Evolutionary conservation across 1,140 invertebrate species (phyloP), one percentile per base, ranked within the genome.

Genomic region (Eciton burchellii): DNA sequence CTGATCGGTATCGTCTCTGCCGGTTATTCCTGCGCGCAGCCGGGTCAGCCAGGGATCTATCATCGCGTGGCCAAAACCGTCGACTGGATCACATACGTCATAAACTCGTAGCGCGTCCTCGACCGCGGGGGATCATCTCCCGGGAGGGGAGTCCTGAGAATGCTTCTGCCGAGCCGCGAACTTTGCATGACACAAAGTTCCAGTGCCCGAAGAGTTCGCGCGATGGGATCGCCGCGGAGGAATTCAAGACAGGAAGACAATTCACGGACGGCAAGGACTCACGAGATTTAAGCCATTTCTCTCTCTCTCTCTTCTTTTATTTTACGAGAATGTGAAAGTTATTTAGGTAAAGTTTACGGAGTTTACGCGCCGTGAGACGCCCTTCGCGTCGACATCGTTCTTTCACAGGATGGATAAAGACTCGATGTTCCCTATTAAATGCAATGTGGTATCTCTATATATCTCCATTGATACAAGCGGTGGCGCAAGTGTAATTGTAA

Each of bases 11-110:
- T 99, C 16, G 98, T 99, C 1, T 98, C 97, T 11, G 98, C 98
- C 4, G 98, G 98, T 6, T 99, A 98, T 92, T 98, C 97, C 0
- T 99, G 98, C 90, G 98, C 98, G 0, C 97, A 98, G 90, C 95
- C 97, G 14, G 97, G 98, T 0, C 97, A 98, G 91, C 98, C 98
- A 0, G 98, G 98, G 41, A 99, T 99, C 83, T 99, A 99, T 93
- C 98, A 99, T 93, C 95, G 98, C 86, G 98, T 99, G 1, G 97
- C 98, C 0, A 97, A 98, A 92, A 98, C 98, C 0, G 98, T 98
- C 5, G 98, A 99, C 91, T 99, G 98, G 98, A 98, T 99, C 89
- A 94, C 93, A 16, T 94, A 94, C 84, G 92, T 94, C 0, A 94
- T 94, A 66, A 94, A 94, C 82, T 93, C 93, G 83, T 94, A 93